Evolutionary conservation across 2,888 invertebrate genomes (phyloP), one percentile per base, ranked within the genome.

Genomic region (Iselma pallidipennis): DNA sequence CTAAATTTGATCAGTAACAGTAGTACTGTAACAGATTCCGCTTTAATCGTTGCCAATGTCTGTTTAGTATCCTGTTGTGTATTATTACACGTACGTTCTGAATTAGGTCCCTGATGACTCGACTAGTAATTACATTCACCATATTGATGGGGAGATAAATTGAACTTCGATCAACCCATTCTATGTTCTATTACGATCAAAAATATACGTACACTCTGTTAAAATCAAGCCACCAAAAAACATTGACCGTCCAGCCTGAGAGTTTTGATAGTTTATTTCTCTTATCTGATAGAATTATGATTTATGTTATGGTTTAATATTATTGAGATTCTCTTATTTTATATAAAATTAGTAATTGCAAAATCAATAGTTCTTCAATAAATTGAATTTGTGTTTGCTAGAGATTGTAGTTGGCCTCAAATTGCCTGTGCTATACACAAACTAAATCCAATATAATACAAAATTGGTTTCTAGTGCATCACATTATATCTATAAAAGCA

Each of bases 71-170:
- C 59, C 57, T 64, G 49, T 58, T 64, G 66, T 71, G 66, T 68
- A 64, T 66, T 63, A 67, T 67, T 66, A 71, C 28, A 33, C 14
- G 4, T 67, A 66, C 68, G 66, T 65, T 69, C 67, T 57, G 63
- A 67, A 68, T 67, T 67, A 66, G 65, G 65, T 68, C 69, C 66
- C 69, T 60, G 66, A 61, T 66, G 68, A 67, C 70, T 68, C 58
- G 66, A 59, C 66, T 62, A 49, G 69, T 74, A 74, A 76, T 76
- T 75, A 74, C 74, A 74, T 76, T 74, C 71, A 74, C 71, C 71
- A 76, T 76, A 74, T 73, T 75, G 74, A 76, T 76, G 74, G 71
- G 73, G 72, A 74, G 74, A 75, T 76, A 75, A 75, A 76, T 76
- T 74, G 74, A 65, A 71, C 63, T 74, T 72, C 72, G 73, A 76